These are phyloP conservation scores for Carcharodon carcharias DNA, from an alignment of 2,797 vertebrate genomes.

Conservation along the genomic window DNA sequence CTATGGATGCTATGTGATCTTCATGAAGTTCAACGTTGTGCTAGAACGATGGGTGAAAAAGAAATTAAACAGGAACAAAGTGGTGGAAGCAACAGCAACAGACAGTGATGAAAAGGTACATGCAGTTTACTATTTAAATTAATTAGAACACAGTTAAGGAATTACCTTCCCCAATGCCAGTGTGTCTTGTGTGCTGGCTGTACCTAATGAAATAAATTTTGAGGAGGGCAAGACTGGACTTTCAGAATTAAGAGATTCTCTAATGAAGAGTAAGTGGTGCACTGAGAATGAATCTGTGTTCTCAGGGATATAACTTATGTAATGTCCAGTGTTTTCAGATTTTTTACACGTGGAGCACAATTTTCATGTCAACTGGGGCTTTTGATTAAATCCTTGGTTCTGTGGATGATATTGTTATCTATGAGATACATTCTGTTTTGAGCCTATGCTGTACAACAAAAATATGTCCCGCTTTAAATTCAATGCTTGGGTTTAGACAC, in stretches of 20 bases:
- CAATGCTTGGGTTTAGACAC: neutral
- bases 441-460: neutral
- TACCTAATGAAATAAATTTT: neutral
- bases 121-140: constrained; percentile 45
- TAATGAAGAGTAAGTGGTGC: neutral
- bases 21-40: constrained; percentile 92
- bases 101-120: constrained; percentile 86
- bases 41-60: constrained; percentile 78
- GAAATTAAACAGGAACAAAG: constrained; percentile 81
- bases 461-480: neutral
- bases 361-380: neutral
- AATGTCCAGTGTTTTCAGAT: neutral
- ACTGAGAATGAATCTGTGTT: neutral
- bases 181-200: neutral
- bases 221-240: neutral
- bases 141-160: neutral
- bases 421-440: neutral
- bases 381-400: neutral
- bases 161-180: neutral
- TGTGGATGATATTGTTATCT: neutral
- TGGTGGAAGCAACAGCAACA: constrained; percentile 74
- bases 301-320: neutral
- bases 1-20: constrained; percentile 82
- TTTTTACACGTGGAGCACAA: neutral
- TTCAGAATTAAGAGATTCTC: neutral